Conservation (phyloP, 2,113 vertebrate species). For the Mormyrus iriodes region DNA sequence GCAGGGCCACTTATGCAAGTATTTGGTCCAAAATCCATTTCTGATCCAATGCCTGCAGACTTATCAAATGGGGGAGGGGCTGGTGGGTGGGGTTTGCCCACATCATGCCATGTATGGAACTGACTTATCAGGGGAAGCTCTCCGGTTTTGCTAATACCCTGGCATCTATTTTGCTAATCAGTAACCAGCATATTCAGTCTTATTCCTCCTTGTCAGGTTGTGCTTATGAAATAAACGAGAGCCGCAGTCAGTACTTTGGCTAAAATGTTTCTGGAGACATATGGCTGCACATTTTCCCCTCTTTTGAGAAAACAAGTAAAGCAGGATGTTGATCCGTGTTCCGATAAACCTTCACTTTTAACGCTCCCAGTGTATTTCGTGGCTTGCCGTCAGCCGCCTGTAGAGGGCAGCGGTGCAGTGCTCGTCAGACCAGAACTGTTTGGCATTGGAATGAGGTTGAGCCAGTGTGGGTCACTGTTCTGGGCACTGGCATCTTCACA, state of each 20-base stretch:
- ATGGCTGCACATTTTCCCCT: background rate
- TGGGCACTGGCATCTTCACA: background rate
- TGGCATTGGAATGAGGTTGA: background rate
- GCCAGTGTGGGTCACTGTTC: background rate
- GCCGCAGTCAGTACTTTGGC: background rate
- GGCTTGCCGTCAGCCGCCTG: background rate
- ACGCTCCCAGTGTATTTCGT: background rate
- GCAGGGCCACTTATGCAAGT: background rate
- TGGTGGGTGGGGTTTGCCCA: background rate
- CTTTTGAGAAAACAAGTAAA: background rate
- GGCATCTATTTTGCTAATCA: background rate
- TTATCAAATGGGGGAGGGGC: no score
- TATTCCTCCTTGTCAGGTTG: background rate
- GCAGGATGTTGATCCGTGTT: slow-evolving; percentile 10
- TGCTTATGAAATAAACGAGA: background rate
- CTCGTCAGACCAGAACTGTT: slow-evolving; percentile 10
- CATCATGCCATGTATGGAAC: background rate
- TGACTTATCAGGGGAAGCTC: background rate
- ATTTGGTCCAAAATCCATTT: background rate
- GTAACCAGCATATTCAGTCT: background rate
- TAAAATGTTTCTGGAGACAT: background rate
- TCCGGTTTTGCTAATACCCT: background rate
- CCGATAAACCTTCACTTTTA: background rate
- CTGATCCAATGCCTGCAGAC: background rate
- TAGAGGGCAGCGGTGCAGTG: slow-evolving; percentile 33